phyloP scores from a whole-genome alignment of 2,113 vertebrate genomes.

The Cephalopterus ornatus region DNA sequence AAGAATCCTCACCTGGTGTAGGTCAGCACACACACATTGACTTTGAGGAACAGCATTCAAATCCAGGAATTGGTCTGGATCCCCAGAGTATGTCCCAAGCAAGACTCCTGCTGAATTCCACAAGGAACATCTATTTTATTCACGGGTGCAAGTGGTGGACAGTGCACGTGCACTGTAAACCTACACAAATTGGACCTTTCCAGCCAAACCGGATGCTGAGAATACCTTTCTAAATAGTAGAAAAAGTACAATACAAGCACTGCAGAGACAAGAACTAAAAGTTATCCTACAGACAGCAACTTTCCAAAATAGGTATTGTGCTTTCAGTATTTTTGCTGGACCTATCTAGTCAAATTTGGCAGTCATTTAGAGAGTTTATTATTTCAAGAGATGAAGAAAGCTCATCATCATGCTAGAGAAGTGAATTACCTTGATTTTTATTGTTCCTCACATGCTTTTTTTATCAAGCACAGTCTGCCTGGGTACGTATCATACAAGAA shows the following conservation, averaged over 20 bases:
- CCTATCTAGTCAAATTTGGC: not conserved
- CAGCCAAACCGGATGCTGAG: not conserved
- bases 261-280: not conserved
- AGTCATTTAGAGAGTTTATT: not conserved
- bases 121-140: not conserved
- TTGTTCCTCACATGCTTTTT: not conserved
- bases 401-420: not conserved
- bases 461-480: not conserved
- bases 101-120: not conserved
- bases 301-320: not conserved
- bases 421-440: not conserved
- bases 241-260: not conserved
- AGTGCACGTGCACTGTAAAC: not conserved
- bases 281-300: accelerated
- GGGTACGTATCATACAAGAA: not conserved
- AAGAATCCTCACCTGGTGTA: not conserved
- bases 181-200: not conserved
- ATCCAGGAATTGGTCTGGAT: not conserved
- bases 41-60: not conserved
- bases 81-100: not conserved
- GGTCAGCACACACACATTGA: too few species aligned
- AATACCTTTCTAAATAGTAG: not conserved
- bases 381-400: not conserved
- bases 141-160: not conserved
- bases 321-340: not conserved